Evolutionary conservation across 2,888 invertebrate genomes (phyloP).

Genomic region (Spicauda simplicius): DNA sequence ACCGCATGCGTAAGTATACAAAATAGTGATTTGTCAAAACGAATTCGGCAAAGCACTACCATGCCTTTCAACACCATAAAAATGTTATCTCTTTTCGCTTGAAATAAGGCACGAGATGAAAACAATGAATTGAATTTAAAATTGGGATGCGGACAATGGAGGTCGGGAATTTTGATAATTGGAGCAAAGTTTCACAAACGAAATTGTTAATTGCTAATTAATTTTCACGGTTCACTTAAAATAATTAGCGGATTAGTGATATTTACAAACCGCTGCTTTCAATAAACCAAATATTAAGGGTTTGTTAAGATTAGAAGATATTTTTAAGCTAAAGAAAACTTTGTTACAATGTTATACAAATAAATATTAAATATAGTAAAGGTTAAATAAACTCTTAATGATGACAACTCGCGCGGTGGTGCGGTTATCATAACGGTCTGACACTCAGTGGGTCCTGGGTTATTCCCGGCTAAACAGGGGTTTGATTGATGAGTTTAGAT

Average conservation of each 20-base stretch:
- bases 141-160: conserved; percentile 22
- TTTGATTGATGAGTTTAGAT: no score
- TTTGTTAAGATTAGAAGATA: not conserved
- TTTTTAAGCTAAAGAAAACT: not conserved
- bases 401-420: no score
- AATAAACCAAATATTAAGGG: not conserved
- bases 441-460: no score
- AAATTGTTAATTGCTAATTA: conserved; percentile 26
- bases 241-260: conserved; percentile 16
- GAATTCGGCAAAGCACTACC: no score
- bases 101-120: not conserved
- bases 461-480: no score
- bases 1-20: no score
- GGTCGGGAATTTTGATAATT: conserved; percentile 24
- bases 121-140: conserved; percentile 22
- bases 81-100: not conserved
- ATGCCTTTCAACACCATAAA: no score
- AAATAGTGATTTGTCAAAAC: no score
- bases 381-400: no score
- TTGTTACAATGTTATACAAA: no score
- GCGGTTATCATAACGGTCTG: no score
- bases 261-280: not conserved
- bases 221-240: conserved; percentile 21
- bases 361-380: no score
- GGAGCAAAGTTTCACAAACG: conserved; percentile 20